phyloP scores from a whole-genome alignment of 2,113 vertebrate genomes.

The Riparia riparia region DNA sequence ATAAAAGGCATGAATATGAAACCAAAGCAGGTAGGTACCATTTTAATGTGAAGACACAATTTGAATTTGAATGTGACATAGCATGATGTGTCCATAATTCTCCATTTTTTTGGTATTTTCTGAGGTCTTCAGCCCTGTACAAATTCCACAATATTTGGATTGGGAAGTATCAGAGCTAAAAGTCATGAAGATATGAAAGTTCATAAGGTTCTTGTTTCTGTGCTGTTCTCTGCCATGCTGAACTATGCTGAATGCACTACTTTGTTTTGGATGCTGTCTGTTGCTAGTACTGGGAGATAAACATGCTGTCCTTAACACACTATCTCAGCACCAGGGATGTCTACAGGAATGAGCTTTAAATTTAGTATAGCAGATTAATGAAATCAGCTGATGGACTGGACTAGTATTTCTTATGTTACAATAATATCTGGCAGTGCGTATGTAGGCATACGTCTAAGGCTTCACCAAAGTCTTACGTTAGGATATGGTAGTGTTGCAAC shows the following conservation, averaged over 20 bases:
- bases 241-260: background rate
- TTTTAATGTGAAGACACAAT: background rate
- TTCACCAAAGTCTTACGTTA: background rate
- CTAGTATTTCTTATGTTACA: background rate
- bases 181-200: background rate
- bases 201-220: background rate
- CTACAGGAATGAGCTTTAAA: background rate
- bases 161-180: background rate
- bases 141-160: background rate
- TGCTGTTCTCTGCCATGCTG: background rate
- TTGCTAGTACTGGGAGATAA: background rate
- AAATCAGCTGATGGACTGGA: background rate
- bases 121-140: background rate
- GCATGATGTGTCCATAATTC: background rate
- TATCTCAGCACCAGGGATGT: background rate
- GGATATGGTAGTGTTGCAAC: background rate
- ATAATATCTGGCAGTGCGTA: background rate
- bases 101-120: background rate
- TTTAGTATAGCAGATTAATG: background rate
- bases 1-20: background rate
- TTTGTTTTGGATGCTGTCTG: background rate
- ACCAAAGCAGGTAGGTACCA: background rate
- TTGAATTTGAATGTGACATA: background rate
- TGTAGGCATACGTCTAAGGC: background rate
- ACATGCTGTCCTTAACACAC: background rate